Conservation (phyloP, 35 echinoderm and acorn worm species). For the Ophioderma brevispina region DNA sequence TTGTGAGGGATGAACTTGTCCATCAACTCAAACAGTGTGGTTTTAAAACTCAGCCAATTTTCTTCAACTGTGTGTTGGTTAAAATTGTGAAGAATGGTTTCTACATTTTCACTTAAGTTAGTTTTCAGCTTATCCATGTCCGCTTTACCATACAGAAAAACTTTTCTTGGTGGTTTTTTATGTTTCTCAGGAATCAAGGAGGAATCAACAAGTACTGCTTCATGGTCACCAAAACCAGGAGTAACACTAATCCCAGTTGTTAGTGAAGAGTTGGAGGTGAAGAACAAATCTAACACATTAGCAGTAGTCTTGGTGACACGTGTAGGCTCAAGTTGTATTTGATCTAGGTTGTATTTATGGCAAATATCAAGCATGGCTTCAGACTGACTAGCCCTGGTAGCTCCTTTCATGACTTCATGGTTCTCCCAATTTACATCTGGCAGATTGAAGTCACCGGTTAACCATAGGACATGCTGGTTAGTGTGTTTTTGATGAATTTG, state of each 20-base stretch:
- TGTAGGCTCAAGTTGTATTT: slow-evolving; percentile 49
- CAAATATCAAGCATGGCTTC: slow-evolving; percentile 55
- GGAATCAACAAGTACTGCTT: slow-evolving; percentile 41
- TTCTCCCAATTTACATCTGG: slow-evolving; percentile 61
- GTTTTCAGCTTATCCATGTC: neutral
- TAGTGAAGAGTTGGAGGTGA: slow-evolving; percentile 51
- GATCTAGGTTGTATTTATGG: slow-evolving; percentile 45
- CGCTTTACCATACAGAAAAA: slow-evolving; percentile 62
- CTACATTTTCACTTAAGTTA: too few relatives aligned
- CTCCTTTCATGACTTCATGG: neutral
- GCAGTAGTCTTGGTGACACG: slow-evolving; percentile 41
- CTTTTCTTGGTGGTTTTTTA: slow-evolving; percentile 51
- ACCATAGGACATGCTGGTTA: slow-evolving; percentile 27
- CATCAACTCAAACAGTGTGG: too few relatives aligned
- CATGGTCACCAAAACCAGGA: slow-evolving; percentile 68
- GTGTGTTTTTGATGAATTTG: neutral
- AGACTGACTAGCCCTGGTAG: slow-evolving; percentile 31
- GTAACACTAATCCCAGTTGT: slow-evolving; percentile 51
- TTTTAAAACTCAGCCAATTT: too few relatives aligned
- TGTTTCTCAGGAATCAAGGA: slow-evolving; percentile 57
- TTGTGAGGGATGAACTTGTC: too few relatives aligned
- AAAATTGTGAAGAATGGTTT: too few relatives aligned
- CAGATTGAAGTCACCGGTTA: slow-evolving; percentile 70
- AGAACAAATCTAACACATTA: slow-evolving; percentile 68
- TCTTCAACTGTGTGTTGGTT: too few relatives aligned